A percentile compares a stretch with the other conserved stretches of the same genome.
Conservation (phyloP, 2,113 vertebrate genomes). For the Entomyzon cyanotis region DNA sequence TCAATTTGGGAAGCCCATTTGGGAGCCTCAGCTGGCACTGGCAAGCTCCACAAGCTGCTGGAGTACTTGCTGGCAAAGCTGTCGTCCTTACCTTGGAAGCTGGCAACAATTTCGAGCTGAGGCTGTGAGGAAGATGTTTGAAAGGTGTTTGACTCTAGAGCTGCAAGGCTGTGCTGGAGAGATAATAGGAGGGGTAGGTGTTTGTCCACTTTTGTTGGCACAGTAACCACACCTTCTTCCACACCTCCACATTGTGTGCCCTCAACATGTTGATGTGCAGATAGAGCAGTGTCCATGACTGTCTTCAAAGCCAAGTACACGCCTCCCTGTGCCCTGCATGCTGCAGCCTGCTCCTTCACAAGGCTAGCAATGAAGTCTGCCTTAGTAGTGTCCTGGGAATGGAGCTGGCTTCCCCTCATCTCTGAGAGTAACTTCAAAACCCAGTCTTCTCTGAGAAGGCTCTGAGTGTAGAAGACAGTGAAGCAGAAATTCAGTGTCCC, state of each 20-base stretch:
- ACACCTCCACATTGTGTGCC: too few species aligned
- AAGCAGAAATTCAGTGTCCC: not conserved
- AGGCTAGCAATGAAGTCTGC: not conserved
- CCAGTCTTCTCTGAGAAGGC: not conserved
- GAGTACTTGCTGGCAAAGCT: not conserved
- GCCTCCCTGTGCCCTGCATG: not conserved
- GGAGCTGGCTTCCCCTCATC: not conserved
- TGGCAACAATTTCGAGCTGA: not conserved
- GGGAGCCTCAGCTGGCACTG: not conserved
- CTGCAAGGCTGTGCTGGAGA: not conserved
- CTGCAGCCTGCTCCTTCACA: not conserved
- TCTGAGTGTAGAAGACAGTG: not conserved
- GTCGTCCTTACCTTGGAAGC: not conserved
- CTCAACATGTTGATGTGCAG: rapidly evolving
- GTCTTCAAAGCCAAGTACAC: not conserved
- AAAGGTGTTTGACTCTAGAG: not conserved
- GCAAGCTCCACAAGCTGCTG: not conserved
- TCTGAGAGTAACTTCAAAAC: not conserved
- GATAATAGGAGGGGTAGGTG: not conserved
- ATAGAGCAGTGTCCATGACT: not conserved
- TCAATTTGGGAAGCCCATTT: not conserved
- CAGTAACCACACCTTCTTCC: rapidly evolving
- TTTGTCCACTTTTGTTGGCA: not conserved
- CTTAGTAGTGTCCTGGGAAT: not conserved
- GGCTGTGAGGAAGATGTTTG: not conserved